Percentiles rank a stretch among this genome's conserved stretches.
Evolutionary conservation across 1,140 invertebrate species (phyloP).

Genomic region (Diprion similis): DNA sequence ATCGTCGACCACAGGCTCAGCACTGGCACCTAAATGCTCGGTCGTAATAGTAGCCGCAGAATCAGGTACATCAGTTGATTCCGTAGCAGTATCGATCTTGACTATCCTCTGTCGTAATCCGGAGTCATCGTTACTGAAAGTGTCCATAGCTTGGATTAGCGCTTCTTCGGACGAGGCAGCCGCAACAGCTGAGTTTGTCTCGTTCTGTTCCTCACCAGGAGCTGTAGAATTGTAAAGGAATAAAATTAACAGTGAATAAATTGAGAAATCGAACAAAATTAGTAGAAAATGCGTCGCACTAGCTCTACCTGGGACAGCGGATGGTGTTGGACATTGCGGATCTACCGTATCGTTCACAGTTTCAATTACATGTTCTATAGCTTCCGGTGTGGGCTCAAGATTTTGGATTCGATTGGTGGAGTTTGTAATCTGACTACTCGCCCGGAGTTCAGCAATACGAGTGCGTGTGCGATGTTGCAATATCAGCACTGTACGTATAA

Average conservation of each 20-base stretch:
- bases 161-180: constrained; percentile 47
- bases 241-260: constrained; percentile 37
- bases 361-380: constrained; percentile 32
- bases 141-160: constrained; percentile 58
- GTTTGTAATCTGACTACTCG: constrained; percentile 37
- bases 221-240: constrained; percentile 34
- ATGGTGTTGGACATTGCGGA: constrained; percentile 38
- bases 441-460: constrained; percentile 45
- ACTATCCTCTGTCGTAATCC: constrained; percentile 31
- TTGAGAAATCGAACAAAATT: constrained; percentile 39
- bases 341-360: constrained; percentile 34
- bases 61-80: constrained; percentile 19
- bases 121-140: constrained; percentile 43
- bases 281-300: neutral
- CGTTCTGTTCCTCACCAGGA: constrained; percentile 26
- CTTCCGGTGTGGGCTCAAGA: constrained; percentile 39
- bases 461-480: constrained; percentile 54
- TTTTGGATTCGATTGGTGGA: constrained; percentile 26
- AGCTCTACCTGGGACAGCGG: constrained; percentile 34
- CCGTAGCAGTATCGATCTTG: constrained; percentile 23
- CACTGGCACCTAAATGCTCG: constrained; percentile 17
- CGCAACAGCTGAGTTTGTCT: constrained; percentile 21
- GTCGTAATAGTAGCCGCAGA: constrained; percentile 16
- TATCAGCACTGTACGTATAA: constrained; percentile 63
- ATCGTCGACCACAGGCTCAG: constrained; percentile 28